A percentile compares a stretch with the other conserved stretches of the same genome.
These are phyloP conservation scores for Phaedon cochleariae DNA, from an alignment of 2,888 invertebrate genomes.

Conservation along the genomic window DNA sequence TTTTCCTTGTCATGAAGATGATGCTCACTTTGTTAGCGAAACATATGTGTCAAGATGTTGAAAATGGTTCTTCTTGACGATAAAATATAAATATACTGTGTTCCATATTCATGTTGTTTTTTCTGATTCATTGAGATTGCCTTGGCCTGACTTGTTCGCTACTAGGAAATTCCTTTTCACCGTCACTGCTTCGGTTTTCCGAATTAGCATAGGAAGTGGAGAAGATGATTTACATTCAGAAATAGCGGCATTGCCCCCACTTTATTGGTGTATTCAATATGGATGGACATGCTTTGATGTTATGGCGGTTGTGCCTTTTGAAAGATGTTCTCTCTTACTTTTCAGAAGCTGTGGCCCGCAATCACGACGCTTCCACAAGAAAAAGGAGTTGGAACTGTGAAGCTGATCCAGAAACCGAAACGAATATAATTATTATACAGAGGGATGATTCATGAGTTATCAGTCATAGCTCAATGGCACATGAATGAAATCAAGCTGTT, in stretches of 20 bases:
- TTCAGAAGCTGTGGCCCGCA: constrained; percentile 16
- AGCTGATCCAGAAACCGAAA: not conserved
- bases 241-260: constrained; percentile 42
- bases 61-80: too few relatives aligned
- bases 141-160: too few relatives aligned
- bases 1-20: too few relatives aligned
- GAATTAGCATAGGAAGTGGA: constrained; percentile 46
- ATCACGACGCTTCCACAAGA: constrained; percentile 22
- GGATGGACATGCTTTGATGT: constrained; percentile 49
- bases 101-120: too few relatives aligned
- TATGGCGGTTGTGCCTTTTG: constrained; percentile 38
- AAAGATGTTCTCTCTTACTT: constrained; percentile 33
- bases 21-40: too few relatives aligned
- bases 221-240: constrained; percentile 49
- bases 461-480: too few relatives aligned
- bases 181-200: constrained; percentile 31
- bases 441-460: not conserved
- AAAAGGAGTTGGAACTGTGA: constrained; percentile 3
- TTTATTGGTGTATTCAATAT: constrained; percentile 51
- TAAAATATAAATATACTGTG: too few relatives aligned
- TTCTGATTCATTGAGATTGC: too few relatives aligned
- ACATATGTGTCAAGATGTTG: too few relatives aligned
- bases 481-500: too few relatives aligned
- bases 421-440: not conserved
- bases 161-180: constrained; percentile 1